These are phyloP conservation scores for Drosophila nebulosa DNA, from an alignment of 1,140 invertebrate species.

Conservation along the genomic window DNA sequence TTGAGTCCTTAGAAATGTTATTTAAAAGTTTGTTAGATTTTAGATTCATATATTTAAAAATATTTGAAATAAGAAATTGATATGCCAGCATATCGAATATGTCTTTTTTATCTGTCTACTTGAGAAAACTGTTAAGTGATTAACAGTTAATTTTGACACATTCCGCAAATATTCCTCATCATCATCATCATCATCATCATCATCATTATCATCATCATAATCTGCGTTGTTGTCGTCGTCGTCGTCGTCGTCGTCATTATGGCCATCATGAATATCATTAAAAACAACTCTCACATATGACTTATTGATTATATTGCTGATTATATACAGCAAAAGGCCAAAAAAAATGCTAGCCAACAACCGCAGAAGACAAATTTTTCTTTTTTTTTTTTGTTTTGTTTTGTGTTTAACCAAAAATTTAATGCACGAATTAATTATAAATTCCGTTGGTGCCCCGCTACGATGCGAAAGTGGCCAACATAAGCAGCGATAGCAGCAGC, in stretches of 20 bases:
- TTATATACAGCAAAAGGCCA: conserved; percentile 13
- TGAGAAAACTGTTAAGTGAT: background rate
- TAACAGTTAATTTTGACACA: conserved; percentile 1
- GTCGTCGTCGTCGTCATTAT: background rate
- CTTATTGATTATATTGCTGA: conserved; percentile 36
- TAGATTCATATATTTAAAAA: too few species aligned
- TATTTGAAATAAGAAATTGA: too few species aligned
- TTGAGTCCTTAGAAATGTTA: too few species aligned
- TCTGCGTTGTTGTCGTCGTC: background rate
- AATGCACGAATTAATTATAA: conserved; percentile 74
- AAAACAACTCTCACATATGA: conserved; percentile 38
- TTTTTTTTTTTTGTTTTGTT: background rate
- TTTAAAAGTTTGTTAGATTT: too few species aligned
- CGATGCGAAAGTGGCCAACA: conserved; percentile 62
- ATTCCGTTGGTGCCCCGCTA: conserved; percentile 64
- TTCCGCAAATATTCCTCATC: background rate
- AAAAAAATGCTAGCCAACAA: background rate
- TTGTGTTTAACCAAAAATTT: conserved; percentile 31
- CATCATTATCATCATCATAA: background rate
- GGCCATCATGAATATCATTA: conserved; percentile 44
- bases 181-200: background rate
- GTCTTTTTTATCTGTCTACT: background rate
- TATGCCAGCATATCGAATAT: too few species aligned
- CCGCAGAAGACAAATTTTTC: background rate
- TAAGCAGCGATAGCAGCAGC: conserved; percentile 22